phyloP scores from a whole-genome alignment of 2,888 invertebrate genomes.

The Barypeithes pellucidus region DNA sequence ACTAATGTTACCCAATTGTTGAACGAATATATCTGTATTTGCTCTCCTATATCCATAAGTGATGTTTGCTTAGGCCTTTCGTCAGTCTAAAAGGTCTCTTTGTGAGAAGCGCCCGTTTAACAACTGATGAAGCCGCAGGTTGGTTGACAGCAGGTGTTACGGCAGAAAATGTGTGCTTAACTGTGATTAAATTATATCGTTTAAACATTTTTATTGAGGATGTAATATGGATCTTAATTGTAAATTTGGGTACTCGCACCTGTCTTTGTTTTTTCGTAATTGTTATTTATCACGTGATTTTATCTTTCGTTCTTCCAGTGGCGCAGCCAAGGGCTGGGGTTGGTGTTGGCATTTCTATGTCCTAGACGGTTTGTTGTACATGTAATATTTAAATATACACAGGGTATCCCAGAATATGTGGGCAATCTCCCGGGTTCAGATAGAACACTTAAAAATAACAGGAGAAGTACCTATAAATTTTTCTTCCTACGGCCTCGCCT shows the following conservation, averaged over 20 bases:
- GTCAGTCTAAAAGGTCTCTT: conserved; percentile 45
- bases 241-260: conserved; percentile 5
- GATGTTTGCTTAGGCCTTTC: conserved; percentile 46
- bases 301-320: background rate
- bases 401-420: too few species aligned
- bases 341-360: too few species aligned
- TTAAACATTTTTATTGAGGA: conserved; percentile 41
- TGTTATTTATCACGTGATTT: conserved; percentile 1
- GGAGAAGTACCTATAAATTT: too few species aligned
- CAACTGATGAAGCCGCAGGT: conserved; percentile 30
- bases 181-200: conserved; percentile 36
- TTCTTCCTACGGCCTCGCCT: too few species aligned
- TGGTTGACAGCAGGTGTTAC: conserved; percentile 49
- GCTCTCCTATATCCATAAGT: conserved; percentile 39
- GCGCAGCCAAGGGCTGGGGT: too few species aligned
- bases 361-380: too few species aligned
- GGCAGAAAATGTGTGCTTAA: conserved; percentile 35
- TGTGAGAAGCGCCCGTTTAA: conserved; percentile 32
- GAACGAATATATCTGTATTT: conserved; percentile 42
- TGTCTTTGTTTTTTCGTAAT: background rate
- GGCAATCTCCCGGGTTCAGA: too few species aligned
- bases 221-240: conserved; percentile 10
- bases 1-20: conserved; percentile 38
- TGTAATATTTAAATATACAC: too few species aligned
- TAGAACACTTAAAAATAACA: too few species aligned